These are phyloP conservation scores for Zapornia atra DNA, from an alignment of 2,113 vertebrate genomes.

Conservation along the genomic window DNA sequence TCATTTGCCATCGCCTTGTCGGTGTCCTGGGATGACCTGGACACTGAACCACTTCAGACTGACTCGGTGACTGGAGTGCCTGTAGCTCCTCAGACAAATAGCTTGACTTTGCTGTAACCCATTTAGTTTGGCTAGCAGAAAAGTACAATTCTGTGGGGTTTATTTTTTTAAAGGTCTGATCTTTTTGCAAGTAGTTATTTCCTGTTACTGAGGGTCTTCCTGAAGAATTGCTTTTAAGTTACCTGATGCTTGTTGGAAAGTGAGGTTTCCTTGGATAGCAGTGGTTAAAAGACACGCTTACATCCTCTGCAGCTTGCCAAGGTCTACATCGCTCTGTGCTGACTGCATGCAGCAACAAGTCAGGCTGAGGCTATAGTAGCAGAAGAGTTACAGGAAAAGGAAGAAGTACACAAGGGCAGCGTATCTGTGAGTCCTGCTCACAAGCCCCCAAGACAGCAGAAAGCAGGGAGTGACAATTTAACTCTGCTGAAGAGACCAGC, in stretches of 20 bases:
- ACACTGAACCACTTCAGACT: background rate
- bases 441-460: background rate
- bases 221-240: background rate
- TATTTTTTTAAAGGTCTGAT: background rate
- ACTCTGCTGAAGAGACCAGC: background rate
- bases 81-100: background rate
- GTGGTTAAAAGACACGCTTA: background rate
- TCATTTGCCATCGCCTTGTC: background rate
- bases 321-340: background rate
- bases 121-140: background rate
- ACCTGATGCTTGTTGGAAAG: background rate
- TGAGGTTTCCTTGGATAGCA: background rate
- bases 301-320: background rate
- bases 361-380: background rate
- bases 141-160: background rate
- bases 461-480: background rate
- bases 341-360: background rate
- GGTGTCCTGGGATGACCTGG: conserved; percentile 49
- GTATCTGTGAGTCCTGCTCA: background rate
- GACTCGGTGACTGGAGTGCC: background rate
- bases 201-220: background rate
- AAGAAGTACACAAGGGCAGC: accelerated
- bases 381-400: background rate
- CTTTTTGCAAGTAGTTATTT: background rate
- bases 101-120: background rate